These are phyloP conservation scores for Tragelaphus strepsiceros DNA, from an alignment of 2,113 vertebrate species.

Conservation along the genomic window DNA sequence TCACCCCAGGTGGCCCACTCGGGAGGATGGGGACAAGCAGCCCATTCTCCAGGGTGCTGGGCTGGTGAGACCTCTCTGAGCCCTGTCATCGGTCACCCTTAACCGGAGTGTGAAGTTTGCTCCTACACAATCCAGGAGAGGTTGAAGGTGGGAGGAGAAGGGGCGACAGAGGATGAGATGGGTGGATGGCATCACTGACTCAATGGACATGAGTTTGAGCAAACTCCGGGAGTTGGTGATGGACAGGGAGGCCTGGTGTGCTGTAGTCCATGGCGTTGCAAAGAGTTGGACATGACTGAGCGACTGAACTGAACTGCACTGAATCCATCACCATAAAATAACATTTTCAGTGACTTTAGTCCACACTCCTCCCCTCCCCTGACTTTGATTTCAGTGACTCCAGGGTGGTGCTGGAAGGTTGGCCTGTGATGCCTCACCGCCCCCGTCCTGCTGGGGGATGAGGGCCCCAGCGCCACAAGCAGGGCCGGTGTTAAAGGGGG, in stretches of 20 bases:
- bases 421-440: neutral
- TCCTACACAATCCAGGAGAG: neutral
- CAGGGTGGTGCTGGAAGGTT: fast-evolving
- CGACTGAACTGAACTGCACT: fast-evolving
- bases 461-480: neutral
- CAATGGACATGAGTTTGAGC: neutral
- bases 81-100: neutral
- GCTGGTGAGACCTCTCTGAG: neutral
- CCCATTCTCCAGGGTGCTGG: fast-evolving
- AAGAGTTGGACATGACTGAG: neutral
- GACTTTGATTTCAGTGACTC: neutral
- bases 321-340: fast-evolving
- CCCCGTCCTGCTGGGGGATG: fast-evolving
- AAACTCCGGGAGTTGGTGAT: neutral
- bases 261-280: neutral
- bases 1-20: neutral
- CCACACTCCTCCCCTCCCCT: fast-evolving
- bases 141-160: no score
- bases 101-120: fast-evolving
- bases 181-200: neutral
- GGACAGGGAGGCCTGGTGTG: neutral
- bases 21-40: neutral
- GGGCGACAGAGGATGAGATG: neutral
- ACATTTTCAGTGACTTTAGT: fast-evolving
- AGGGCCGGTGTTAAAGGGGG: no score